phyloP scores from a whole-genome alignment of 2,113 vertebrate species.

The Blennius ocellaris region DNA sequence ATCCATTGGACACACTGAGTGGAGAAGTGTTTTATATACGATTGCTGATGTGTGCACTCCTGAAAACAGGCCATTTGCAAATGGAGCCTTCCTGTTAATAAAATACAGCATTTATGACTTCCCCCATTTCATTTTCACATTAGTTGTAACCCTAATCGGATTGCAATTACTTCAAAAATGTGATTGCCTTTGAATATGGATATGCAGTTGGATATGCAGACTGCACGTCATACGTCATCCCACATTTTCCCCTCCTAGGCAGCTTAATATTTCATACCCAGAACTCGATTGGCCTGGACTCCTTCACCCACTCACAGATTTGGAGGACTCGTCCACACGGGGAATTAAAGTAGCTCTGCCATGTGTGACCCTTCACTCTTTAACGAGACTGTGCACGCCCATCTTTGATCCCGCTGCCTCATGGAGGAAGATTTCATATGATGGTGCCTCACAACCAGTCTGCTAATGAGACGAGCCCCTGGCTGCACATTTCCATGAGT shows the following conservation, averaged over 20 bases:
- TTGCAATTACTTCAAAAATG: neutral
- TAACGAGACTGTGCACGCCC: constrained; percentile 14
- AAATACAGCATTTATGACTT: neutral
- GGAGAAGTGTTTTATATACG: no score
- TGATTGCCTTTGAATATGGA: neutral
- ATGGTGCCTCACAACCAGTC: neutral
- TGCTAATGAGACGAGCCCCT: constrained; percentile 34
- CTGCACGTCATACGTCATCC: neutral
- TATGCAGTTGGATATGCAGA: neutral
- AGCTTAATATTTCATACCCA: constrained; percentile 7
- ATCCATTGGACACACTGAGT: no score
- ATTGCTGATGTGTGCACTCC: no score
- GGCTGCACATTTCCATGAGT: neutral
- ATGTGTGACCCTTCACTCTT: constrained; percentile 2
- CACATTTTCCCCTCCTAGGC: neutral
- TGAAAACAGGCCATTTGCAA: no score
- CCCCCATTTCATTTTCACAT: neutral
- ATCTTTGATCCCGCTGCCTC: constrained; percentile 9
- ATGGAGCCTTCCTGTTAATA: no score
- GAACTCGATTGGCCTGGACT: neutral
- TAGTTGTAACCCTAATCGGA: neutral
- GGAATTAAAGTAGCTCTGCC: no score
- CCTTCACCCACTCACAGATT: neutral
- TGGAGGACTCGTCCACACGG: no score
- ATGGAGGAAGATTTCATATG: neutral